Percentiles rank a stretch among this genome's conserved stretches.
These are phyloP conservation scores for Zaprionus ghesquierei DNA, from an alignment of 1,140 invertebrate species.

Conservation along the genomic window DNA sequence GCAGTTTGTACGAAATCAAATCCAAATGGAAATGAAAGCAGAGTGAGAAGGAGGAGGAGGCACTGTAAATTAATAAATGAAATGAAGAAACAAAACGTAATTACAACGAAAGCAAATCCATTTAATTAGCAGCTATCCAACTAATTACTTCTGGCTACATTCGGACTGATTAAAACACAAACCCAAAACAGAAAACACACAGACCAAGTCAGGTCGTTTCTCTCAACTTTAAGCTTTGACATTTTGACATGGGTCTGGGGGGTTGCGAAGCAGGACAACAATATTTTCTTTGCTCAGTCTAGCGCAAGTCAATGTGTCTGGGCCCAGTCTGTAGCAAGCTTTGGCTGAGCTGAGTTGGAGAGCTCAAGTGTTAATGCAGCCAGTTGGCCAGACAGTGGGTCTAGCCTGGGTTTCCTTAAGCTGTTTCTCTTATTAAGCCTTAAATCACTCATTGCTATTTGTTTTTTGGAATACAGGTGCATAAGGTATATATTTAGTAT, in stretches of 20 bases:
- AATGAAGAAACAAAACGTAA: slow-evolving; percentile 42
- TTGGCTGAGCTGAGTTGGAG: background rate
- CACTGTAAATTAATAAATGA: slow-evolving; percentile 70
- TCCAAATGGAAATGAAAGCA: slow-evolving; percentile 26
- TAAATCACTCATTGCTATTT: no score
- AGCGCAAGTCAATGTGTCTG: slow-evolving; percentile 69
- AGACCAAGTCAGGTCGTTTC: background rate
- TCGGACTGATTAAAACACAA: slow-evolving; percentile 62
- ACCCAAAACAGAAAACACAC: background rate
- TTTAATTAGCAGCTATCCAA: slow-evolving; percentile 55
- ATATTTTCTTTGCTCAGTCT: slow-evolving; percentile 73
- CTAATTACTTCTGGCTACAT: slow-evolving; percentile 54
- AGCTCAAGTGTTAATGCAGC: slow-evolving; percentile 62
- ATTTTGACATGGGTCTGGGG: slow-evolving; percentile 47
- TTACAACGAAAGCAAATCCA: slow-evolving; percentile 45
- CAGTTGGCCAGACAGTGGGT: slow-evolving; percentile 16
- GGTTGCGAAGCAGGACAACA: slow-evolving; percentile 26
- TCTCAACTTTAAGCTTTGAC: slow-evolving; percentile 61
- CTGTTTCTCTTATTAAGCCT: no score
- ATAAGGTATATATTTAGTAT: no score
- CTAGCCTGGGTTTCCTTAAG: no score
- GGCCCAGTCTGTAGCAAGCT: background rate
- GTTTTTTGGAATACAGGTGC: no score
- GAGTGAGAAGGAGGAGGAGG: background rate
- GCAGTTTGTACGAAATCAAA: slow-evolving; percentile 17